phyloP scores from a whole-genome alignment of 2,888 invertebrate species.

The Hybos culiciformis region DNA sequence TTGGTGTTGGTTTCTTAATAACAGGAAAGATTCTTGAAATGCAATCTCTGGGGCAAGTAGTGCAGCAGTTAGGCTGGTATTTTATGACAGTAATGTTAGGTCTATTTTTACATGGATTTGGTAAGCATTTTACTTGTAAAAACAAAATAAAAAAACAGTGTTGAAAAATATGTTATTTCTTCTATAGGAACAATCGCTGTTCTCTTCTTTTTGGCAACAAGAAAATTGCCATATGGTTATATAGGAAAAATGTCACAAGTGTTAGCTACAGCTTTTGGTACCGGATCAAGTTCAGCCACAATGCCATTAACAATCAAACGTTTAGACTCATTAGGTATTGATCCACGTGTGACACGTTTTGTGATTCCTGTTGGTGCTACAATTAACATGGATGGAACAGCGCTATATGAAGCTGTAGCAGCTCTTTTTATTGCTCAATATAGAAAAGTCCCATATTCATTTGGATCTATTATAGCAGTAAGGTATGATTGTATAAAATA shows the following conservation, averaged over 20 bases:
- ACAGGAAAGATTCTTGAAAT: constrained; percentile 86
- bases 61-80: constrained; percentile 83
- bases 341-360: constrained; percentile 82
- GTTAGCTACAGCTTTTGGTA: constrained; percentile 89
- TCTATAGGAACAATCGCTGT: constrained; percentile 59
- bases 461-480: constrained; percentile 82
- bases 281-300: constrained; percentile 88
- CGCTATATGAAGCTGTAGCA: constrained; percentile 94
- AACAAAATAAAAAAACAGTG: neutral
- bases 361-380: constrained; percentile 96
- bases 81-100: constrained; percentile 88
- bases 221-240: constrained; percentile 69
- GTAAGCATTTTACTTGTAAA: constrained; percentile 18
- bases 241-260: constrained; percentile 79
- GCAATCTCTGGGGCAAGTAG: constrained; percentile 66
- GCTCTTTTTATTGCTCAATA: constrained; percentile 96
- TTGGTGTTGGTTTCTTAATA: constrained; percentile 79
- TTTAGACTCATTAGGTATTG: constrained; percentile 82
- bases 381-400: constrained; percentile 93
- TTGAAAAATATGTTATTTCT: neutral
- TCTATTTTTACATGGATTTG: constrained; percentile 79
- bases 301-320: constrained; percentile 91
- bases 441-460: constrained; percentile 63
- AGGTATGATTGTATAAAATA: constrained; percentile 44
- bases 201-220: constrained; percentile 68